Evolutionary conservation across 2,797 vertebrate species (phyloP).

Genomic region (Typhlichthys subterraneus): DNA sequence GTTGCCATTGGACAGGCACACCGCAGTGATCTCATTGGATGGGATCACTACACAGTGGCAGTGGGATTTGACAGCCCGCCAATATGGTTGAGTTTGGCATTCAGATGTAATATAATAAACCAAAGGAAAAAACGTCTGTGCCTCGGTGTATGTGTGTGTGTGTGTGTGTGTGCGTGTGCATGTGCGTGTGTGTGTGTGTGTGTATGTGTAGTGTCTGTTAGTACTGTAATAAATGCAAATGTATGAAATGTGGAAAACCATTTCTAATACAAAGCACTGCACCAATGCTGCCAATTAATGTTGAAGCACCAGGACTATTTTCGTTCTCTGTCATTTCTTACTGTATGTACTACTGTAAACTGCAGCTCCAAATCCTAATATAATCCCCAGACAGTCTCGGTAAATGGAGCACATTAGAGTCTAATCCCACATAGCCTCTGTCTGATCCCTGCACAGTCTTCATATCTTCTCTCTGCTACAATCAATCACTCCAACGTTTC

Average conservation of each 20-base stretch:
- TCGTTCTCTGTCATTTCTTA: constrained; percentile 6
- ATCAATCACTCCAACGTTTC: constrained; percentile 32
- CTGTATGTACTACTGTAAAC: constrained; percentile 39
- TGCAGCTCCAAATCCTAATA: constrained; percentile 66
- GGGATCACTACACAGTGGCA: constrained; percentile 32
- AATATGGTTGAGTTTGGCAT: constrained; percentile 28
- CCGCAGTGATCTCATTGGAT: constrained; percentile 54
- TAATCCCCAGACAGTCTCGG: constrained; percentile 55
- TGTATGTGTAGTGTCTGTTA: constrained; percentile 12
- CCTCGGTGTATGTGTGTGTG: not conserved
- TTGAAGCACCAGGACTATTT: not conserved
- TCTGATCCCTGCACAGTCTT: constrained; percentile 38
- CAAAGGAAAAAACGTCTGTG: constrained; percentile 30
- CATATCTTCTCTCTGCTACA: constrained; percentile 37
- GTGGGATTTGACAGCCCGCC: constrained; percentile 36
- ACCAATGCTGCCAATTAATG: not conserved
- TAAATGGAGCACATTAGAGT: constrained; percentile 58
- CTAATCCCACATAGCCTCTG: constrained; percentile 57
- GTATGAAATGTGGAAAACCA: not conserved
- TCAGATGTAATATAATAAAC: constrained; percentile 19
- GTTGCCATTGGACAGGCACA: constrained; percentile 8
- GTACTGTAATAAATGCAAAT: not conserved
- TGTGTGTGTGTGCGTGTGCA: constrained; percentile 12
- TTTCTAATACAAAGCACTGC: not conserved
- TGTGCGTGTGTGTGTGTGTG: constrained; percentile 12